These are phyloP conservation scores for Drosophila mercatorum DNA, from an alignment of 2,888 invertebrate genomes.

Conservation along the genomic window DNA sequence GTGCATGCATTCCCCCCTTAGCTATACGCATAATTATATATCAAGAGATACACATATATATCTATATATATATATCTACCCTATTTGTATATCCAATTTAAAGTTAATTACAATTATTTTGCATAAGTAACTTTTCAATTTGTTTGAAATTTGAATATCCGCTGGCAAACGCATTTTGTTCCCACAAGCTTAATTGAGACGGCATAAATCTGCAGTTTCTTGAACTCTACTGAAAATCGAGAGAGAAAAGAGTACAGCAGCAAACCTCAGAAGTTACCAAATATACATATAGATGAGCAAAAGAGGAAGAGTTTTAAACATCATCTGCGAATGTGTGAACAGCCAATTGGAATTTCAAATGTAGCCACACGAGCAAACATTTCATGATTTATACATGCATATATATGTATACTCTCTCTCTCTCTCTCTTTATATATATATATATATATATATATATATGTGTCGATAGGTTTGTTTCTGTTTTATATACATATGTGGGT, in stretches of 20 bases:
- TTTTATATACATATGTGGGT: constrained; percentile 46
- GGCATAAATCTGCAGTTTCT: constrained; percentile 51
- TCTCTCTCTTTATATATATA: constrained; percentile 1
- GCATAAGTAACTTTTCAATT: not conserved
- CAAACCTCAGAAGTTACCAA: constrained; percentile 10
- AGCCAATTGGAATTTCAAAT: constrained; percentile 68
- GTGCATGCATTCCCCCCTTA: no score
- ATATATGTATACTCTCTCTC: not conserved
- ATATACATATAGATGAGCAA: constrained; percentile 7
- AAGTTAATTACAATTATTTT: not conserved
- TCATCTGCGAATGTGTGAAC: constrained; percentile 10
- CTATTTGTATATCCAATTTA: not conserved
- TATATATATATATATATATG: not conserved
- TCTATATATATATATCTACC: not conserved
- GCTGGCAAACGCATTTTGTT: constrained; percentile 33
- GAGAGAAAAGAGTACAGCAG: not conserved
- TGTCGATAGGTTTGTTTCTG: not conserved
- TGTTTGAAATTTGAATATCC: constrained; percentile 18
- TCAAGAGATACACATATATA: not conserved
- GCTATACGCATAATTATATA: no score
- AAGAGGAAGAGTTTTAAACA: constrained; percentile 1
- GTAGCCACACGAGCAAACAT: constrained; percentile 23
- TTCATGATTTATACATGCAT: constrained; percentile 21
- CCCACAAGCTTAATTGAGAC: constrained; percentile 54
- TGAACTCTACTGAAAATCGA: constrained; percentile 45